Base-by-base conservation (phyloP, 2,888 invertebrate species). In the Pterostichus niger region DNA sequence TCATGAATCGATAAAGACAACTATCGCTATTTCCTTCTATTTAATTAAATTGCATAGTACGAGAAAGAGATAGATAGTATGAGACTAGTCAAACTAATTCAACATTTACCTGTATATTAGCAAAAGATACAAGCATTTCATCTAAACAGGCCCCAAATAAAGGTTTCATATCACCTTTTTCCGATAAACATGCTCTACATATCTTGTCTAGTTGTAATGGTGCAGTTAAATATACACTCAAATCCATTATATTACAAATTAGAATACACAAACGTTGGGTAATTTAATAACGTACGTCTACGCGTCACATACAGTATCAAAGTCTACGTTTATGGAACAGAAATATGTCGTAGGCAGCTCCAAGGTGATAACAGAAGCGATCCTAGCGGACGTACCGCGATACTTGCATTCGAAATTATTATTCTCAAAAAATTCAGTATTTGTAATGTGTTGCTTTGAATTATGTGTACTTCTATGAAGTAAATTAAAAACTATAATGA, bases 71-170 rank as follows among this genome's bases (percentile, higher is more conserved):
- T 17, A 81, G 49, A 54, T 1, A 84, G n/a, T 75, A 9, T 31
- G 49, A 35, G 44, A 76, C 54, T 15, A 77, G 77, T 56, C 56
- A 56, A 77, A 54, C 13, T 10, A 40, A 33, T 52, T 11, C 44
- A 15, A 68, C 64, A 68, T 83, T 85, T 88, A 91, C 91, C 88
- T 90, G 86, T 59, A 91, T 87, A 75, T 88, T 86, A 83, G 91
- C 89, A 84, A 91, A 90, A 40, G 90, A 89, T 83, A 88, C 86
- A 15, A 91, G 86, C 91, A 91, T 91, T 88, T 91, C 90, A 85
- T 91, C 91, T 56, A 91, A 87, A 86, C 90, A 91, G 52, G 91
- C 90, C 13, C 91, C 91, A 86, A 90, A 91, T 81, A 91, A 87
- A 17, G 91, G 90, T 84, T 89, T 88, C 91, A 91, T 91, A 83